Evolutionary conservation across 2,797 vertebrate genomes (phyloP), one percentile per base, ranked within the genome.

Genomic region (Acestrorhynchus altus): DNA sequence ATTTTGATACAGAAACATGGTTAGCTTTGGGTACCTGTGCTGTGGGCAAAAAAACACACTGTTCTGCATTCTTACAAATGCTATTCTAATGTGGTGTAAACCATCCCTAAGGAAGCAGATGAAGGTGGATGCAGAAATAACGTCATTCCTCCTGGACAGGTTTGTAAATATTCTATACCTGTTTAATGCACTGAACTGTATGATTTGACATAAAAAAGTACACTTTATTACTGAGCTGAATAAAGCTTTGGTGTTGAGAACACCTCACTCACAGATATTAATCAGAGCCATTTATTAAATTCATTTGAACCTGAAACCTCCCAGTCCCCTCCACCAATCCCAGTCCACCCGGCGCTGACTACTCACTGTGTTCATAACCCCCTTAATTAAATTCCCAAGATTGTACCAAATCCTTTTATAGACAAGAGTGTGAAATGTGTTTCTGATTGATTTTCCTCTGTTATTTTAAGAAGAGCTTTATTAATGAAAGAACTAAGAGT

Each of bases 371-470:
- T 70, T 61, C 46, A 60, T 52, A 61, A 51, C 12, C 10, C 13
- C 1, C n/a, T 11, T 64, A 61, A 64, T 64, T 20, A 6, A 64
- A 44, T 44, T 44, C 11, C 24, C 39, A 22, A 64, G 35, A 42
- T n/a, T 12, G 35, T n/a, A 12, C 35, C 39, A 22, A 42, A 40
- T 64, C 61, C 4, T 13, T 64, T 49, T 67, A 47, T 18, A 47
- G 20, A 47, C 39, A 28, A 67, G 64, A 9, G 42, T 39, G 20
- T 51, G 42, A 39, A 76, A 49, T 1, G 35, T 12, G 3, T 42
- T 6, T n/a, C 61, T 64, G 61, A 64, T 64, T 42, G 61, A 64
- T 64, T 64, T 22, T n/a, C 35, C 10, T 63, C 26, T 3, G 8
- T 44, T 26, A 47, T 26, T 47, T 26, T 5, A 26, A 69, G 0